Evolutionary conservation across 2,797 vertebrate species (phyloP).

Genomic region (Meda fulgida): DNA sequence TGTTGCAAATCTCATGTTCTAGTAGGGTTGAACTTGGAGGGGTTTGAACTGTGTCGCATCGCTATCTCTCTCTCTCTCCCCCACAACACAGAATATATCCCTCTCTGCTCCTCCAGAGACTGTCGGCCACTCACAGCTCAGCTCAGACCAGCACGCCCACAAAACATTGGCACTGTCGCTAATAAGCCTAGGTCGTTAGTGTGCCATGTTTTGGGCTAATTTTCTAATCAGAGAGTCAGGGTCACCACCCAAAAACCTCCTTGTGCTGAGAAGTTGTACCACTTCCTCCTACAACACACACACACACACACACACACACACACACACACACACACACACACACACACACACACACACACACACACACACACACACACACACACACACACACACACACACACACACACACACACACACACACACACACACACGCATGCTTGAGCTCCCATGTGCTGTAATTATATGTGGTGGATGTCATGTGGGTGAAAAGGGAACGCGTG

Average conservation of each 20-base stretch:
- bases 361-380: not conserved
- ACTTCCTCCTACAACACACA: constrained; percentile 30
- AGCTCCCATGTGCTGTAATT: constrained; percentile 72
- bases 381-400: constrained; percentile 34
- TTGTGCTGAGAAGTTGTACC: constrained; percentile 38
- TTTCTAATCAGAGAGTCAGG: constrained; percentile 59
- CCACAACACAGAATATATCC: constrained; percentile 12
- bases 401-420: constrained; percentile 4
- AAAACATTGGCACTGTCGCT: constrained; percentile 52
- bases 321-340: constrained; percentile 30
- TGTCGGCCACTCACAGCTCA: constrained; percentile 15
- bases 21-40: constrained; percentile 55
- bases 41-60: not conserved
- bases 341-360: constrained; percentile 20
- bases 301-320: not conserved
- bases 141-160: constrained; percentile 50
- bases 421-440: constrained; percentile 33
- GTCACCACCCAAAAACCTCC: constrained; percentile 62
- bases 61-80: not conserved
- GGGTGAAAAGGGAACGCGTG: constrained; percentile 82
- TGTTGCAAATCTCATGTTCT: constrained; percentile 60
- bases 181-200: constrained; percentile 65
- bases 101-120: constrained; percentile 28
- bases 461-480: constrained; percentile 78
- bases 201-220: constrained; percentile 61